Base-by-base conservation (phyloP, 2,888 invertebrate genomes). In the Eristalis arbustorum region DNA sequence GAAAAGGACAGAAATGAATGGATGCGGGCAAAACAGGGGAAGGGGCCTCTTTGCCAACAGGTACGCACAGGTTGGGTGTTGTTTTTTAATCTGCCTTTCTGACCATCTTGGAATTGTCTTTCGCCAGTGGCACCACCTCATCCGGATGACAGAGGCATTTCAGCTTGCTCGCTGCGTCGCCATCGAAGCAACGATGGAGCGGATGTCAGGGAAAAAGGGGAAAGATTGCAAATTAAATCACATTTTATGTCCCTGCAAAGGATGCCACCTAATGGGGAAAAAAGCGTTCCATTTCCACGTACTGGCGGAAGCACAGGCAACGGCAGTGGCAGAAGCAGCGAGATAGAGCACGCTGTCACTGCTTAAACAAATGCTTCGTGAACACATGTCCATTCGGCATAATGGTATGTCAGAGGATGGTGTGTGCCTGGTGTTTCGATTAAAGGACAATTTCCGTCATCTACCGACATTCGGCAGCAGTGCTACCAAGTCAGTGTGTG, bases 211-310 rank as follows among this genome's bases (percentile, higher is more conserved):
- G 56, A 71, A 13, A 76, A 73, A 73, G 69, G 72, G 37, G 62
- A 72, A 59, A 67, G 40, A 75, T 40, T 85, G 77, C 82, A 85
- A 82, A 85, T 85, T 82, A 85, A 85, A 85, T 85, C 85, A 85
- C 85, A 82, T 82, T 82, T 77, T 77, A 82, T 77, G 74, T 85
- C 74, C 67, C 69, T 72, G 81, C 81, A 63, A 76, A 81, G 84
- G 84, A 84, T 81, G 80, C 80, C 76, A 59, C 63, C 66, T 84
- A 84, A 84, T 84, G 75, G 71, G 49, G 76, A 84, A 84, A 84
- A 68, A 81, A 84, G 62, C 25, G 75, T 63, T 62, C 72, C 34
- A 71, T 69, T 62, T 31, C 49, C 61, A 59, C 28, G 63, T 68
- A 31, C 28, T 37, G 57, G 4, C 18, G 18, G 61, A 62, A 34